A percentile compares a stretch with the other conserved stretches of the same genome.
phyloP scores from a whole-genome alignment of 1,140 invertebrate genomes.

The Ooceraea biroi region DNA sequence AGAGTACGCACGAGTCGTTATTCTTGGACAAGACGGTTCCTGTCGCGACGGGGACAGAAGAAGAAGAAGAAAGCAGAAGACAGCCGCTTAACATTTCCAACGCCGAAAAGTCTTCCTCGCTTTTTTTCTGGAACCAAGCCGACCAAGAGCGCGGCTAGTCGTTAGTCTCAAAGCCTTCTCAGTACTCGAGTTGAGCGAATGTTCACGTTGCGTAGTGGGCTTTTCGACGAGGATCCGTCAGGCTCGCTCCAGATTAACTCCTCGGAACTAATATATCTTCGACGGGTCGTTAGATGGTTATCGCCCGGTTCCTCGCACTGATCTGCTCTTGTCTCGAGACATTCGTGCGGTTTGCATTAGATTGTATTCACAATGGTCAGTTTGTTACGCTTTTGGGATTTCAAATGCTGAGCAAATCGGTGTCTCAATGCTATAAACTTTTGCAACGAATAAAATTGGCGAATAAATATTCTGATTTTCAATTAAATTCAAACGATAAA shows the following conservation, averaged over 20 bases:
- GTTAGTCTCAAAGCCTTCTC: slow-evolving; percentile 71
- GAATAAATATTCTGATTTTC: neutral
- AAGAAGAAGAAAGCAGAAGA: slow-evolving; percentile 9
- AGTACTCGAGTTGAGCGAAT: slow-evolving; percentile 64
- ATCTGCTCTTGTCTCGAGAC: slow-evolving; percentile 35
- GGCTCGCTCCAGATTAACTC: slow-evolving; percentile 53
- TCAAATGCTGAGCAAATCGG: slow-evolving; percentile 5
- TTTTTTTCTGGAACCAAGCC: slow-evolving; percentile 72
- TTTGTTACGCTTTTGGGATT: slow-evolving; percentile 25
- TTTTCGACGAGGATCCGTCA: slow-evolving; percentile 54
- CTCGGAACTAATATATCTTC: slow-evolving; percentile 57
- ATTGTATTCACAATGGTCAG: slow-evolving; percentile 12
- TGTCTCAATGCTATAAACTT: neutral
- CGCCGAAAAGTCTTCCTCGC: slow-evolving; percentile 71
- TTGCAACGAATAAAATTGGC: neutral
- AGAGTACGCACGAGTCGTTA: slow-evolving; percentile 74
- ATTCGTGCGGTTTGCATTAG: slow-evolving; percentile 5
- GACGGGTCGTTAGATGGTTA: slow-evolving; percentile 52
- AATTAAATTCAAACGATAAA: neutral
- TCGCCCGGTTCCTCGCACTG: slow-evolving; percentile 30
- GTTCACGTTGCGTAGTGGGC: slow-evolving; percentile 38
- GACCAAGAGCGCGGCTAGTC: slow-evolving; percentile 58
- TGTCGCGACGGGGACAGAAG: slow-evolving; percentile 57
- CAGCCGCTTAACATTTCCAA: slow-evolving; percentile 60
- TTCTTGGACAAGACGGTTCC: slow-evolving; percentile 77